phyloP scores from a whole-genome alignment of 2,113 vertebrate genomes.

The Pongo pygmaeus region DNA sequence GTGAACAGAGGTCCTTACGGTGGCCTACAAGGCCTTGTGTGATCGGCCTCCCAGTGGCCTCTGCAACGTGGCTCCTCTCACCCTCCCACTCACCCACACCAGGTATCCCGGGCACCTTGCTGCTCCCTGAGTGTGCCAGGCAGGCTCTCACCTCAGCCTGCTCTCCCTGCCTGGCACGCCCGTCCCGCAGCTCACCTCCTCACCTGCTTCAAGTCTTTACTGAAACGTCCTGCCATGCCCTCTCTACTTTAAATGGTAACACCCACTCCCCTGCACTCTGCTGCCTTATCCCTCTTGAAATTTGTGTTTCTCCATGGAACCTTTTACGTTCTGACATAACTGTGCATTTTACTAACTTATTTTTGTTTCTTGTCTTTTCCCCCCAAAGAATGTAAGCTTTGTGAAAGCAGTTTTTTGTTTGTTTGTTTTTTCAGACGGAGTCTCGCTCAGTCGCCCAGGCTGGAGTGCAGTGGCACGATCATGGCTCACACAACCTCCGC shows the following conservation, averaged over 20 bases:
- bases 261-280: background rate
- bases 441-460: no score
- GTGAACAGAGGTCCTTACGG: background rate
- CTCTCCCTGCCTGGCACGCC: accelerated
- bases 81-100: background rate
- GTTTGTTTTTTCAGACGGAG: no score
- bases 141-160: background rate
- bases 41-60: background rate
- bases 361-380: background rate
- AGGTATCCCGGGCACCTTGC: background rate
- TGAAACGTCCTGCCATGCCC: background rate
- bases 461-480: no score
- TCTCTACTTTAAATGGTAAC: background rate
- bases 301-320: background rate
- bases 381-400: background rate
- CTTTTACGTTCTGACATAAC: conserved; percentile 14
- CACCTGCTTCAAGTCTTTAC: background rate
- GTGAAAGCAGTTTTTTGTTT: background rate
- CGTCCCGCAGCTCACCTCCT: background rate
- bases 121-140: background rate
- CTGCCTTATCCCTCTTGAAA: background rate
- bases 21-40: background rate
- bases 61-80: background rate
- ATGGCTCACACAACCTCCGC: no score
- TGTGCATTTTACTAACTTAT: background rate